Conservation (phyloP, 1,140 invertebrate genomes). For the Ostrea denselamellosa region DNA sequence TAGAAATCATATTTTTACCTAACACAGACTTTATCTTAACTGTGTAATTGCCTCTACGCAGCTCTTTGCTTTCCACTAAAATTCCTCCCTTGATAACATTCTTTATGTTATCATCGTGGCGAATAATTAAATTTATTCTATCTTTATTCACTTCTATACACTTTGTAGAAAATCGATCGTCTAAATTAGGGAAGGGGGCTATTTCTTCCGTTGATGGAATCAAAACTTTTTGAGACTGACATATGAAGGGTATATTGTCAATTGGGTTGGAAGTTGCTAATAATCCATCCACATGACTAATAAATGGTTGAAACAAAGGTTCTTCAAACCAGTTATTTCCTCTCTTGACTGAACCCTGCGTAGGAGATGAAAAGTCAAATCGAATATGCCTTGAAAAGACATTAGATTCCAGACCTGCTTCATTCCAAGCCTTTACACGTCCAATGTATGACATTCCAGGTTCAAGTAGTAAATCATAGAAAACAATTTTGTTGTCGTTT, state of each 20-base stretch:
- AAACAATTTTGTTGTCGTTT: conserved; percentile 43
- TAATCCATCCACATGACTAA: conserved; percentile 32
- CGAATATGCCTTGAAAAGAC: conserved; percentile 32
- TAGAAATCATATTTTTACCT: conserved; percentile 50
- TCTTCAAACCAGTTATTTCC: conserved; percentile 48
- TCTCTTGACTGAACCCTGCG: conserved; percentile 48
- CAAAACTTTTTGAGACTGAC: conserved; percentile 30
- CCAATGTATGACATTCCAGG: conserved; percentile 39
- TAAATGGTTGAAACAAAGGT: conserved; percentile 47
- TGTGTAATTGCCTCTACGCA: conserved; percentile 50
- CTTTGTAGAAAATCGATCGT: not conserved
- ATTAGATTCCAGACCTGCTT: conserved; percentile 44
- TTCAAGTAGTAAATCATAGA: conserved; percentile 45
- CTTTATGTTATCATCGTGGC: conserved; percentile 41
- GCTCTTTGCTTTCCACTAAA: not conserved
- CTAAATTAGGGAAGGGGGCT: not conserved
- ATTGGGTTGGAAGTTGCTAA: conserved; percentile 40
- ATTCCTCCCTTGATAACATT: conserved; percentile 51
- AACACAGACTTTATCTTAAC: conserved; percentile 5
- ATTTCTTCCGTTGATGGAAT: not conserved
- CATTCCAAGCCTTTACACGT: conserved; percentile 45
- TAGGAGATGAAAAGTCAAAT: conserved; percentile 51
- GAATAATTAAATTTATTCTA: conserved; percentile 33
- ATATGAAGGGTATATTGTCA: not conserved
- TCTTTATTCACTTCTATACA: not conserved